Base-by-base conservation (phyloP, 2,797 vertebrate genomes). In the Periophthalmus magnuspinnatus region DNA sequence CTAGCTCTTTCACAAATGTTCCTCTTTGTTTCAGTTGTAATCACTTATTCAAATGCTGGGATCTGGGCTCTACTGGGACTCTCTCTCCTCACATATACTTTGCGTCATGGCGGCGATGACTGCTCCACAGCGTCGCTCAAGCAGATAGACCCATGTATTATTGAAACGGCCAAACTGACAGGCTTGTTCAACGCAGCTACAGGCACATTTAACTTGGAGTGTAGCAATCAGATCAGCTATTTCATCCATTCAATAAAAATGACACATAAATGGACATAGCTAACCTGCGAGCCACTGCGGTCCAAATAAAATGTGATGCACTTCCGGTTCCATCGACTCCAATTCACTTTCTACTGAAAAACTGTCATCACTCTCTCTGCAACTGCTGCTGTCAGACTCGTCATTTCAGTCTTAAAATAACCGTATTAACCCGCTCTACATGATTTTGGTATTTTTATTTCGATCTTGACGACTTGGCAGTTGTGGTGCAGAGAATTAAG, bases 121-220 rank as follows among this genome's bases (percentile, higher is more conserved):
- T 11, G n/a, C 41, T 64, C 61, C 61, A 64, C 38, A 48, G 61
- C 61, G 41, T 7, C 61, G 24, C 61, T 47, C 61, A 24, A 17
- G 22, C 41, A 48, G 61, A 64, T 45, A 24, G 6, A 9, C 5
- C n/a, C 22, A 47, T 64, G 62, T 28, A 47, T 48, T 64, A 64
- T 32, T 64, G 41, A 64, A 22, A 28, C 11, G 34, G 16, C 41
- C 62, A 48, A 64, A 64, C 62, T 64, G 62, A 47, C 61, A 47
- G 14, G 38, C 61, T 47, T 47, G 22, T 48, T 64, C n/a, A 22
- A 7, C n/a, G 13, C 38, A 45, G 21, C 19, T 9, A 52, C 19
- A 22, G 52, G 3, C 21, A 21, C 5, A 1, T 11, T 54, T 22
- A 55, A 55, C 16, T 22, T 1, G 11, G 2, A 2, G 50, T 10